Evolutionary conservation across 1,140 invertebrate genomes (phyloP).

Genomic region (Chionoecetes opilio): DNA sequence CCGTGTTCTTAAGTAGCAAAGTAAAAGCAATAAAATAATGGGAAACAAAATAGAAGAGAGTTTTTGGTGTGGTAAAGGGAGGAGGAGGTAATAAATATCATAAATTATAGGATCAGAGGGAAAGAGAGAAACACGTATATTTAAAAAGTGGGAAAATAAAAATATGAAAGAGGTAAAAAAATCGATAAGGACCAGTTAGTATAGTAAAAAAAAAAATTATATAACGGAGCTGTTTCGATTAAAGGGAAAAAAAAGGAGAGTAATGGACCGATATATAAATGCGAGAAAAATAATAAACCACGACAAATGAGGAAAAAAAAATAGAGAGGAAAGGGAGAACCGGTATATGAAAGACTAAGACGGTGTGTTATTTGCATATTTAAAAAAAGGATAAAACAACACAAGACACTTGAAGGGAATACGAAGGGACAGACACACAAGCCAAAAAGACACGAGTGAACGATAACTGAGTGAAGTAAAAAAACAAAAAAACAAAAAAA

Average conservation of each 20-base stretch:
- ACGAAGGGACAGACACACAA: conserved; percentile 33
- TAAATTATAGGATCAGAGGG: too few relatives aligned
- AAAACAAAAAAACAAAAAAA: too few relatives aligned
- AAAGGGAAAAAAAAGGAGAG: too few relatives aligned
- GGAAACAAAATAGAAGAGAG: neutral
- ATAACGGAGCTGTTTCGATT: neutral
- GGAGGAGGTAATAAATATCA: neutral
- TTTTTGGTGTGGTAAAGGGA: neutral
- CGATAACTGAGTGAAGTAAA: neutral
- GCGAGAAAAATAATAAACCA: neutral
- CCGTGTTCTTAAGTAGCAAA: too few relatives aligned
- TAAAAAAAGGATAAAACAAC: neutral
- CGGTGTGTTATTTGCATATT: neutral
- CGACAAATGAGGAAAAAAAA: neutral
- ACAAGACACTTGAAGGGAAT: neutral
- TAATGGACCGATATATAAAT: neutral
- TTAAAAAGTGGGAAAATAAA: neutral
- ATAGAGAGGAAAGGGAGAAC: neutral
- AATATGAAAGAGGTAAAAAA: neutral
- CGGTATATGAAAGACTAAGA: neutral
- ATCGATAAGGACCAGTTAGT: neutral
- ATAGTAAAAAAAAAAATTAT: neutral
- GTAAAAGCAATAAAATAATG: neutral
- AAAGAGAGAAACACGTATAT: too few relatives aligned
- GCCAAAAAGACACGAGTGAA: conserved; percentile 11